Base-by-base conservation (phyloP, 2,888 invertebrate genomes). In the Pristionchus japonicus region DNA sequence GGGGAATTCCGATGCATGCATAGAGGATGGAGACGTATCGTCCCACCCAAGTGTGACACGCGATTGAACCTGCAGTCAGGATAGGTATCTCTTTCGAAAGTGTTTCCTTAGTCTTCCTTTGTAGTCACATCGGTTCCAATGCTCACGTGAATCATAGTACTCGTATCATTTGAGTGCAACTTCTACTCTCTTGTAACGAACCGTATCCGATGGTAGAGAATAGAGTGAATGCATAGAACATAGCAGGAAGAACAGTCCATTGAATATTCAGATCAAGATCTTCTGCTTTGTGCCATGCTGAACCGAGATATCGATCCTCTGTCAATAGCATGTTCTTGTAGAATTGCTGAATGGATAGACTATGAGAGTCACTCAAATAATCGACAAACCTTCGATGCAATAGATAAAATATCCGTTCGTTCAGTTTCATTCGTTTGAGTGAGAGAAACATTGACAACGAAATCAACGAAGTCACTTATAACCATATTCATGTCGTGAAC, bases 161-260 rank as follows among this genome's bases (percentile, higher is more conserved):
- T 34, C 70, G 23, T 70, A 31, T 67, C 11, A 70, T 0, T 52
- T 52, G n/a, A n/a, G n/a, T n/a, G n/a, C n/a, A n/a, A n/a, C 6
- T n/a, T 57, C 57, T 23, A 4, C 17, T 80, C 27, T 15, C 27
- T 17, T 47, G 13, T 27, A 9, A 85, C 23, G 43, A 88, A 90
- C 92, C 92, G 74, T 92, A 92, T 52, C 92, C 92, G 67, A 92
- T 92, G 27, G 92, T 92, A 1, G 92, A 91, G 86, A 92, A 92
- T 3, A 92, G 89, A 11, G 92, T 92, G 91, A 92, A 91, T 34
- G 92, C 90, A 85, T 92, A 92, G 88, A 92, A 92, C 47, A 91
- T 91, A 7, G 92, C 91, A 34, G 92, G 91, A 4, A 90, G 90
- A 27, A 90, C 91, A 85, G 91, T 90, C 92, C 92, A 92, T 89